phyloP scores from a whole-genome alignment of 2,888 invertebrate species.

The Muscina levida region DNA sequence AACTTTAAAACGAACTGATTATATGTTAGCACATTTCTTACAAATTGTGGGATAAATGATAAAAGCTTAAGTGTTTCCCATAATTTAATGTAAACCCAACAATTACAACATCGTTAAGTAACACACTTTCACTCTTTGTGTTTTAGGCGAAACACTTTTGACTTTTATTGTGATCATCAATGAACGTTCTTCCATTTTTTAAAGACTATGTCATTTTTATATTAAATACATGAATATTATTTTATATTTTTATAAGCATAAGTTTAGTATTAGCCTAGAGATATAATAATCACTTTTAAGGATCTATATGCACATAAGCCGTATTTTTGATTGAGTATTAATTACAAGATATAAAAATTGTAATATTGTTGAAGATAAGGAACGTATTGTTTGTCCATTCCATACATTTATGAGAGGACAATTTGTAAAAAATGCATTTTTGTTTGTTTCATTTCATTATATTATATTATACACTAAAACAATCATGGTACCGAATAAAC shows the following conservation, averaged over 20 bases:
- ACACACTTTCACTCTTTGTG: neutral
- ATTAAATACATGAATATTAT: conserved; percentile 12
- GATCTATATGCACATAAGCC: neutral
- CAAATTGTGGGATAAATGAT: conserved; percentile 27
- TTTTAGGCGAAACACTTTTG: conserved; percentile 43
- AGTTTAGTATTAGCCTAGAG: conserved; percentile 39
- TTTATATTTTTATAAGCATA: conserved; percentile 19
- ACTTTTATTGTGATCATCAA: conserved; percentile 57
- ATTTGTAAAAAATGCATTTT: conserved; percentile 45
- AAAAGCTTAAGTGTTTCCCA: conserved; percentile 19
- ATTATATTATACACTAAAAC: conserved; percentile 15
- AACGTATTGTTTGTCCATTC: conserved; percentile 15
- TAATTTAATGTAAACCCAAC: neutral
- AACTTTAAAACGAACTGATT: conserved; percentile 67
- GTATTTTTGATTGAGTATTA: conserved; percentile 30
- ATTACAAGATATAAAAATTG: conserved; percentile 38
- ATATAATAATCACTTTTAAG: conserved; percentile 20
- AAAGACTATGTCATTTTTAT: conserved; percentile 52
- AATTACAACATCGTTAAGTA: conserved; percentile 15
- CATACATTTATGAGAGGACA: conserved; percentile 8
- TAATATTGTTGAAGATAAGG: conserved; percentile 34
- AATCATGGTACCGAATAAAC: conserved; percentile 21
- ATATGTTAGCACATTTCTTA: conserved; percentile 37
- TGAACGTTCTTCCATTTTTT: conserved; percentile 62
- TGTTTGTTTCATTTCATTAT: conserved; percentile 46